Evolutionary conservation across 2,888 invertebrate species (phyloP), one percentile per base, ranked within the genome.

Genomic region (Phoenoteleia sp.): DNA sequence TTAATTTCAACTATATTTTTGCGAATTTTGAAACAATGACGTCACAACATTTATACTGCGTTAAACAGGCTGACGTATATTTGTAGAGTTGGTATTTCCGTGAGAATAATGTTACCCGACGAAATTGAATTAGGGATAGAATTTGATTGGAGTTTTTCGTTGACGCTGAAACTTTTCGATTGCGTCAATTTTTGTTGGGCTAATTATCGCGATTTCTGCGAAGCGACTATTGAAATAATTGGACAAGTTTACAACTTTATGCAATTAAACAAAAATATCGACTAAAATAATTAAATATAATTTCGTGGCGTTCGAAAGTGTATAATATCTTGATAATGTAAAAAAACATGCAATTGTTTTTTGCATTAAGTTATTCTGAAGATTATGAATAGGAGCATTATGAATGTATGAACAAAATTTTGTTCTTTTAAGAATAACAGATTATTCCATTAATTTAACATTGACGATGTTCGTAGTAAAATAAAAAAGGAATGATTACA

Each of bases 1-100:
- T 49, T 19, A 49, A 33, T 33, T 49, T 67, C 36, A 36, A 21
- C 36, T 36, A 21, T 52, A 67, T 67, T 67, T 49, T 67, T 47
- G 27, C 47, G 64, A 15, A 29, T 64, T 45, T 62, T 47, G 17
- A 29, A 45, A 64, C 66, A 27, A 49, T 66, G 66, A 66, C 49
- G 66, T 66, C 66, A 66, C 33, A 15, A 36, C 9, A 15, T 49
- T 66, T 33, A 49, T 15, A 36, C 19, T 29, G 6, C 47, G 47
- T 47, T 64, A 64, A 47, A 47, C 29, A 47, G n/a, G 29, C 47
- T 47, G 47, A 29, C 64, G n/a, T 39, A n/a, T 21, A 58, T n/a
- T 58, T 52, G 11, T 25, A 25, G 25, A 11, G 52, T 15, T 15
- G 15, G 3, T 25, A 15, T 56, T 62, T 62, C 17, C 6, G 42